These are phyloP conservation scores for Dysidea cf. avara DNA, from an alignment of 37 sponge, comb jelly and placozoan species.

Conservation along the genomic window DNA sequence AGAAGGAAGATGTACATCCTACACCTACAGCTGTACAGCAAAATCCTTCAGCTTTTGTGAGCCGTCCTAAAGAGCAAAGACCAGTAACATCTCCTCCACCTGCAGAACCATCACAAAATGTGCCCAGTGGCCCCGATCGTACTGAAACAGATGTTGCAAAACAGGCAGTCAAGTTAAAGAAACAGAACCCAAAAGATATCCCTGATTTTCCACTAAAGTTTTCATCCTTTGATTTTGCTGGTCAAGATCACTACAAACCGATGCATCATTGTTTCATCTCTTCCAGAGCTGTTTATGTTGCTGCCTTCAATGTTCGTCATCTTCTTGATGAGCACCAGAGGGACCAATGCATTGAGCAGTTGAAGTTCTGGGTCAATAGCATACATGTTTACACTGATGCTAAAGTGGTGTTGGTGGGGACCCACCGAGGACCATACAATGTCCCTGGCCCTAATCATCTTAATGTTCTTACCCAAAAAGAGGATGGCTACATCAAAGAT, in stretches of 20 bases:
- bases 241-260: conserved; percentile 61
- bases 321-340: not conserved
- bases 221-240: conserved; percentile 64
- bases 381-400: too few species aligned
- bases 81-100: too few species aligned
- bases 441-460: not conserved
- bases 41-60: not conserved
- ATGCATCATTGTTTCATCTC: conserved; percentile 80
- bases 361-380: conserved; percentile 65
- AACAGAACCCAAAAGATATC: not conserved
- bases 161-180: not conserved
- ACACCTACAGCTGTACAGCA: too few species aligned
- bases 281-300: conserved; percentile 46
- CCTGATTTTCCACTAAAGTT: not conserved
- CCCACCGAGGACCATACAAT: conserved; percentile 25
- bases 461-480: not conserved
- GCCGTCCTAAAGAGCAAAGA: too few species aligned
- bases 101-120: too few species aligned
- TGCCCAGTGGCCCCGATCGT: too few species aligned
- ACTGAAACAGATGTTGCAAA: not conserved
- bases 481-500: not conserved
- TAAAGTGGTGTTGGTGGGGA: conserved; percentile 46
- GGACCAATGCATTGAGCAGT: conserved; percentile 19
- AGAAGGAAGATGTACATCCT: too few species aligned
- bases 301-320: conserved; percentile 36